Evolutionary conservation across 1,140 invertebrate genomes (phyloP), one percentile per base, ranked within the genome.

Genomic region (Eurosta solidaginis): DNA sequence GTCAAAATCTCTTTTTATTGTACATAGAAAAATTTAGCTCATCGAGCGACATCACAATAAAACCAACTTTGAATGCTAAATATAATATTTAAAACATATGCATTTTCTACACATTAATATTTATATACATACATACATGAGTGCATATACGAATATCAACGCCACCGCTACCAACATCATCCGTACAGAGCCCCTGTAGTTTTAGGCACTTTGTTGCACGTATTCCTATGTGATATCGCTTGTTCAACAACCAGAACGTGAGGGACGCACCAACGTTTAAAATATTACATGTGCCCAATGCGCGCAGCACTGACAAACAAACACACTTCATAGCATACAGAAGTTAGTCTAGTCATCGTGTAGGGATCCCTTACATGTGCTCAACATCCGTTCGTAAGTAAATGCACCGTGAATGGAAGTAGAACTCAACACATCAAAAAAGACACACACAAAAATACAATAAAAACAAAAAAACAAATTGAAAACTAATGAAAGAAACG

Each of bases 321-420:
- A 68, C 59, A 68, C 3, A 40, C 33, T n/a, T 25, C n/a, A 25
- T 9, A 49, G 4, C 49, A 52, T 20, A 52, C 50, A 59, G 27
- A n/a, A 4, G 10, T 42, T 68, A 27, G 36, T 36, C 59, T n/a
- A 68, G 22, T n/a, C n/a, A n/a, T n/a, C n/a, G n/a, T 47, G 73
- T 74, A 36, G 59, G 75, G 76, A 79, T 79, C 77, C 77, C 74
- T 42, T 79, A 78, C 77, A 78, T 79, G 77, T 79, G 79, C 68
- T 78, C 74, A 25, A 79, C 77, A 78, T 78, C 76, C 76, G 77
- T 76, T 76, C 49, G n/a, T 40, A 59, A 36, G 40, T 68, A 68
- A 68, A 68, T 68, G 59, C 14, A 33, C 33, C 40, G 29, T 68
- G 59, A 68, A 68, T 68, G 59, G 59, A 14, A n/a, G n/a, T n/a